Base-by-base conservation (phyloP, 2,113 vertebrate species). In the Chionis minor region DNA sequence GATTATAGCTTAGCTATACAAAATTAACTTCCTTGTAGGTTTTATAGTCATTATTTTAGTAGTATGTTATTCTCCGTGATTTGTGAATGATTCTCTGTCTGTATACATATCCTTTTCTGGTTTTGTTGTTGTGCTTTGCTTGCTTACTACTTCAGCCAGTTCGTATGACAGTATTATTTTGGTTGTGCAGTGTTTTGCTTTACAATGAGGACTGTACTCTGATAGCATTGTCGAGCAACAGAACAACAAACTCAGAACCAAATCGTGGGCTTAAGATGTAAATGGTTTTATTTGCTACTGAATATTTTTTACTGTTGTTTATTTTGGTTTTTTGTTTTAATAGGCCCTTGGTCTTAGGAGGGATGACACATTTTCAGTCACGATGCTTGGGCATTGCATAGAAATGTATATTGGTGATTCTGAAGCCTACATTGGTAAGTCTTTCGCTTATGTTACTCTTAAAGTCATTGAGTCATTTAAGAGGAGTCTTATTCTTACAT, bases 331-430 rank as follows among this genome's bases (percentile, higher is more conserved):
- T 75, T 70, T 62, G 38, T 93, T 94, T 70, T 81, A 65, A n/a
- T 97, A 99, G 99, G 99, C 99, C 38, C 99, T 99, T 70, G 99
- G 99, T 96, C 98, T 99, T 71, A 99, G 99, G 92, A 98, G 99
- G 91, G 99, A 99, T 94, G 99, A 99, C 97, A 99, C 99, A 0
- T 99, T 99, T 98, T 99, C 99, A 30, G 99, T 99, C 95, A 99
- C 99, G 0, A 99, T 99, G 99, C 99, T 99, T 38, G 99, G 99
- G 55, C 99, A 99, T 86, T 99, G 99, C 95, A 99, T 99, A 86
- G 99, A 99, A 97, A 99, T 99, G 99, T 99, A 99, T 97, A 99
- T 99, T 86, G 99, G 99, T n/a, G 99, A 99, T 97, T 99, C 99
- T 3, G 99, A 99, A 96, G 99, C 99, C 63, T 99, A 99, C 70